phyloP scores from a whole-genome alignment of 2,888 invertebrate species.

The Cryptocephalus primarius region DNA sequence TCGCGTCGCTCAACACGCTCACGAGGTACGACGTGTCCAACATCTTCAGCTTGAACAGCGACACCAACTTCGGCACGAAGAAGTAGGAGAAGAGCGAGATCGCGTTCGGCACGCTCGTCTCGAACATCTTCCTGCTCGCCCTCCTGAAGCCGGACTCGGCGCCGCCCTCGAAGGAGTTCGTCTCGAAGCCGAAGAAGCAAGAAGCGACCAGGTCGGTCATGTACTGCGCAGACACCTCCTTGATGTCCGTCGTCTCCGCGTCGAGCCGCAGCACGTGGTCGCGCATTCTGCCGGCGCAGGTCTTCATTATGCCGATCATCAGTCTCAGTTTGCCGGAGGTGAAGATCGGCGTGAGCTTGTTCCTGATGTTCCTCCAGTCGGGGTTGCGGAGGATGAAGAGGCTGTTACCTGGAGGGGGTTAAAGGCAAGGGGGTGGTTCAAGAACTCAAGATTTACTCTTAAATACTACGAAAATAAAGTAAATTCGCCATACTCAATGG shows the following conservation, averaged over 20 bases:
- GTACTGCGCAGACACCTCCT: conserved; percentile 31
- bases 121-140: conserved; percentile 30
- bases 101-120: conserved; percentile 22
- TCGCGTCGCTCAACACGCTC: conserved; percentile 27
- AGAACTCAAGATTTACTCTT: too few species aligned
- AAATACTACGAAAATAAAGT: too few species aligned
- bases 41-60: conserved; percentile 27
- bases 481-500: too few species aligned
- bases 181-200: conserved; percentile 38
- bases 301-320: conserved; percentile 40
- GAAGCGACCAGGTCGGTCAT: conserved; percentile 40
- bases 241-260: conserved; percentile 21
- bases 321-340: conserved; percentile 43
- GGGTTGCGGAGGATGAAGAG: conserved; percentile 39
- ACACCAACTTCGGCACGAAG: conserved; percentile 28
- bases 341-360: conserved; percentile 43
- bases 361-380: conserved; percentile 42
- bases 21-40: conserved; percentile 29
- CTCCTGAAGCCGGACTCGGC: conserved; percentile 30
- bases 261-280: conserved; percentile 20
- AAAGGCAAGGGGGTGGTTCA: too few species aligned
- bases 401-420: conserved; percentile 32
- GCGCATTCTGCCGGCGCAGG: conserved; percentile 30
- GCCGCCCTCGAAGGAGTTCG: conserved; percentile 28
- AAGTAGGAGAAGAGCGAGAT: conserved; percentile 27